Evolutionary conservation across 2,113 vertebrate genomes (phyloP).

Genomic region (Pomatorhinus ruficollis): DNA sequence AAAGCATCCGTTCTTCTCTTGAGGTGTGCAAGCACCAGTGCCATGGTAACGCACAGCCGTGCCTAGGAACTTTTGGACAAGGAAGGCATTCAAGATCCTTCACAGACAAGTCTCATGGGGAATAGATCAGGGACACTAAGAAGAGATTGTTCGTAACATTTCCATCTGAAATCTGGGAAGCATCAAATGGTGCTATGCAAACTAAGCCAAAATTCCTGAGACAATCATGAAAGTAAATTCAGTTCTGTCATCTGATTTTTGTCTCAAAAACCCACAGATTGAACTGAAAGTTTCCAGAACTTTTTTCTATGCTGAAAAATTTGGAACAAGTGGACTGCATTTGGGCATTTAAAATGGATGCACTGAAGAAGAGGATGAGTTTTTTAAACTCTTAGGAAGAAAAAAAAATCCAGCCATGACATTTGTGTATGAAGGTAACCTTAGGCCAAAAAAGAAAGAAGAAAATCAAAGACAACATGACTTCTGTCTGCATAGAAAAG

Average conservation of each 20-base stretch:
- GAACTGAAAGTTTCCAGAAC: not conserved
- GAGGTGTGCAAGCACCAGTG: not conserved
- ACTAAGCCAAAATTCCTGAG: not conserved
- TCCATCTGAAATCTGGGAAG: not conserved
- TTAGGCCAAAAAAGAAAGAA: not conserved
- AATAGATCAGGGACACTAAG: not conserved
- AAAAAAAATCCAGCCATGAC: not conserved
- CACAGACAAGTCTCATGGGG: not conserved
- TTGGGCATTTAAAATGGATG: not conserved
- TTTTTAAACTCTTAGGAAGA: not conserved
- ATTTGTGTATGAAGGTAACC: not conserved
- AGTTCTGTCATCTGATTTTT: not conserved
- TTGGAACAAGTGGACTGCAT: not conserved
- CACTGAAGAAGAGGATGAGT: not conserved
- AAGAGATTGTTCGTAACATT: not conserved
- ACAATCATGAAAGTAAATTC: not conserved
- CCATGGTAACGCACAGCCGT: not conserved
- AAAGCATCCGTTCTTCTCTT: not conserved
- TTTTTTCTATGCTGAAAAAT: not conserved
- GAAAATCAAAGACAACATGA: not conserved
- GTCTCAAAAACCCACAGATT: not conserved
- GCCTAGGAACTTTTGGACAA: not conserved
- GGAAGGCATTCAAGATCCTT: not conserved
- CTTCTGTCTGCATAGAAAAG: not conserved
- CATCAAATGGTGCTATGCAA: not conserved